Conservation (phyloP, 2,113 vertebrate species). For the Narcine bancroftii region DNA sequence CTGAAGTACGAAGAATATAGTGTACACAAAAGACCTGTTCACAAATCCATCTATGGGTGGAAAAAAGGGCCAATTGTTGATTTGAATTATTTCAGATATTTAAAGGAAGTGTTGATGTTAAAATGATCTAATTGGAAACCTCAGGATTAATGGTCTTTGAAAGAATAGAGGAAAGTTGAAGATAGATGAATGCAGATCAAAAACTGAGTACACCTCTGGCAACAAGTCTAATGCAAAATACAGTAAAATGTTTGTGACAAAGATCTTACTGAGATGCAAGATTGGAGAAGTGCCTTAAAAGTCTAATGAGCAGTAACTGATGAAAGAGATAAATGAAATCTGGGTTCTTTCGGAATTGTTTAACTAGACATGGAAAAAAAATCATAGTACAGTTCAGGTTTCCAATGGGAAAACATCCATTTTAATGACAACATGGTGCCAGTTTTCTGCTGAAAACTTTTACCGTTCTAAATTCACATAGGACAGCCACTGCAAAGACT, state of each 20-base stretch:
- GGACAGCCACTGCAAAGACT: not conserved
- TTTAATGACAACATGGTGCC: not conserved
- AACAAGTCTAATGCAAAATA: not conserved
- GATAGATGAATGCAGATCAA: not conserved
- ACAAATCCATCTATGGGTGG: not conserved
- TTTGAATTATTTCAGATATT: not conserved
- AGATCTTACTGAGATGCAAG: not conserved
- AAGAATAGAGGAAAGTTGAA: not conserved
- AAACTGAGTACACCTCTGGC: not conserved
- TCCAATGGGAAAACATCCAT: not conserved
- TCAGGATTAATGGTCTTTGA: not conserved
- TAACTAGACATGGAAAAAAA: not conserved
- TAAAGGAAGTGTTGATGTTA: too few relatives aligned
- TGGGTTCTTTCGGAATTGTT: not conserved
- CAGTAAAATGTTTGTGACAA: not conserved
- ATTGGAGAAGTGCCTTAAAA: not conserved
- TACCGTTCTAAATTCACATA: not conserved
- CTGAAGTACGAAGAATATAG: conserved; percentile 24
- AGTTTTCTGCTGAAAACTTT: not conserved
- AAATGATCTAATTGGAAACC: not conserved
- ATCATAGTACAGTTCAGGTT: not conserved
- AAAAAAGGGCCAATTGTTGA: not conserved
- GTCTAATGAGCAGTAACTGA: not conserved
- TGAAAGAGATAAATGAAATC: not conserved
- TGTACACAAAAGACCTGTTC: not conserved